phyloP scores from a whole-genome alignment of 2,113 vertebrate species.

The Sphaerodactylus townsendi region DNA sequence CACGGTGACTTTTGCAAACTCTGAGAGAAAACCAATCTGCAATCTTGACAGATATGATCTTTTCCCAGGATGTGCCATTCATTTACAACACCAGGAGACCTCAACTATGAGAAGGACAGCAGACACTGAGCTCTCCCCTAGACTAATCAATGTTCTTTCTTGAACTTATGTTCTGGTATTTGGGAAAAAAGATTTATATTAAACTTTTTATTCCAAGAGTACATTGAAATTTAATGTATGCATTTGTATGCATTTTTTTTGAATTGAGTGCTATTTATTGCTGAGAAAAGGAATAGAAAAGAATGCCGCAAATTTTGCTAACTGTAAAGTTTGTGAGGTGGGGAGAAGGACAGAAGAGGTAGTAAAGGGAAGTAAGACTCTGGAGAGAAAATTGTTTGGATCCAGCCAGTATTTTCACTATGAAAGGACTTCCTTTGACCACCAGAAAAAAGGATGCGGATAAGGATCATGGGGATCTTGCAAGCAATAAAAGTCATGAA shows the following conservation, averaged over 20 bases:
- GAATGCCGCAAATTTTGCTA: constrained; percentile 64
- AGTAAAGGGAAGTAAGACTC: not conserved
- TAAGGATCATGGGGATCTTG: too few relatives aligned
- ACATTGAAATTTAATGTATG: constrained; percentile 82
- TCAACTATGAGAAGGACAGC: constrained; percentile 76
- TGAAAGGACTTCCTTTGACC: too few relatives aligned
- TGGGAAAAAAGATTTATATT: constrained; percentile 74
- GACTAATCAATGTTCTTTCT: constrained; percentile 66
- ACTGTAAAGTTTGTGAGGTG: constrained; percentile 72
- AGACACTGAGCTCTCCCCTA: constrained; percentile 68
- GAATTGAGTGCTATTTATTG: constrained; percentile 77
- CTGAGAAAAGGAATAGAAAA: constrained; percentile 51
- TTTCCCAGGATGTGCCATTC: constrained; percentile 73
- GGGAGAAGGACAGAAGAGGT: constrained; percentile 53
- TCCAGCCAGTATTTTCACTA: too few relatives aligned
- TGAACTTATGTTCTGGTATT: constrained; percentile 78
- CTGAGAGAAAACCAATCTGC: constrained; percentile 77
- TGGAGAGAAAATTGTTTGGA: not conserved
- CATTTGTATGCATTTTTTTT: constrained; percentile 79
- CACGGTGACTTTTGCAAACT: constrained; percentile 77
- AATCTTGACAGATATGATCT: constrained; percentile 81
- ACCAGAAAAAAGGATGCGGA: too few relatives aligned
- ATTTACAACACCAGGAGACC: constrained; percentile 72
- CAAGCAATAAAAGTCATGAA: too few relatives aligned
- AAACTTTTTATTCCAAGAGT: constrained; percentile 76